A percentile compares a stretch with the other conserved stretches of the same genome.
phyloP scores from a whole-genome alignment of 2,113 vertebrate genomes.

The Neolamprologus brichardi region DNA sequence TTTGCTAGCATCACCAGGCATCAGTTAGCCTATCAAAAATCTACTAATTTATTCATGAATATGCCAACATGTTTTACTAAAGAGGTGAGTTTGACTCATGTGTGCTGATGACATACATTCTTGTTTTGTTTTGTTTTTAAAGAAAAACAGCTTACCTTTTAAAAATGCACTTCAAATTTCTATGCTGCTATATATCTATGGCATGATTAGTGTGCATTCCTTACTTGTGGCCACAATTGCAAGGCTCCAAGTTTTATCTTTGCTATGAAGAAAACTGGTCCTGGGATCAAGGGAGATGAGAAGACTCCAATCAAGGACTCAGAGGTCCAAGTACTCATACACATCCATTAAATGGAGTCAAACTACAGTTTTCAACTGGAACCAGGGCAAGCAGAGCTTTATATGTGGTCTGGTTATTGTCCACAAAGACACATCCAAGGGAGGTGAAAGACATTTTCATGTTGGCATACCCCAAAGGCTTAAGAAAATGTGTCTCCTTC shows the following conservation, averaged over 20 bases:
- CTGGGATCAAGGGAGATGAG: not conserved
- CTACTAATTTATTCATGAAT: not conserved
- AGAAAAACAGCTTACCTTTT: not conserved
- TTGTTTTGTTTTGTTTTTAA: not conserved
- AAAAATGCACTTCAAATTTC: not conserved
- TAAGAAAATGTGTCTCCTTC: not conserved
- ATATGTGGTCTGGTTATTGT: not conserved
- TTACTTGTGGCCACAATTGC: not conserved
- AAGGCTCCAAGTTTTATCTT: not conserved
- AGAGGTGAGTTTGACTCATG: not conserved
- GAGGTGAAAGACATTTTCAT: not conserved
- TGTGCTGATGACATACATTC: not conserved
- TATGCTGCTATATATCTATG: not conserved
- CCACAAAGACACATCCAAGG: not conserved
- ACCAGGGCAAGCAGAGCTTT: not conserved
- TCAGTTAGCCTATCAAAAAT: not conserved
- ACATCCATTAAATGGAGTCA: not conserved
- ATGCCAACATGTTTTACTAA: not conserved
- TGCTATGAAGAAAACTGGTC: not conserved
- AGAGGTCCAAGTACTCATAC: not conserved
- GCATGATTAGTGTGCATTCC: not conserved
- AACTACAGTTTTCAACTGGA: not conserved
- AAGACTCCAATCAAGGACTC: not conserved
- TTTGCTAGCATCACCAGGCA: not conserved
- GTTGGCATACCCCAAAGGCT: not conserved